Evolutionary conservation across 2,797 vertebrate genomes (phyloP), one percentile per base, ranked within the genome.

Genomic region (Philypnodon macrostomus): DNA sequence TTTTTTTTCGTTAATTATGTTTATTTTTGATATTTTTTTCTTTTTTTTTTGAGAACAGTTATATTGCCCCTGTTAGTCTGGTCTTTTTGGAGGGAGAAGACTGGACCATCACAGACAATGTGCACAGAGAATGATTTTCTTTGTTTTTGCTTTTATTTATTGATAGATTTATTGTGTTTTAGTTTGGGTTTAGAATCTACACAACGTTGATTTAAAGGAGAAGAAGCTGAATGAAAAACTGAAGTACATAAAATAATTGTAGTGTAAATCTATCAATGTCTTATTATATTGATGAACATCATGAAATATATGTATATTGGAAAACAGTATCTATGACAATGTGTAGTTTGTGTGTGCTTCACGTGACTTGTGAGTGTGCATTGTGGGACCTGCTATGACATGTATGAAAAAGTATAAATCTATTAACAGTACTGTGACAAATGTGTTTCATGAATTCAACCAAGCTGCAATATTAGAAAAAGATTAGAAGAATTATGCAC

Each of bases 241-340:
- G 78, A 89, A 85, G 79, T 90, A 85, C 85, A 89, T 87, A 78
- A 84, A 87, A 83, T 85, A 86, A 87, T 83, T 89, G 86, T 90
- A 85, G 87, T 88, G 87, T 86, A 89, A 89, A 90, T 88, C 86
- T 87, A 86, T 91, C 86, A 90, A 87, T 91, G 90, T 91, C 87
- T 90, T 89, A 89, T 88, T 90, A 90, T 91, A 89, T 85, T 87
- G 88, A 90, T 89, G 86, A 91, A 88, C 86, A 90, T 91, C 85
- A 89, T 88, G 86, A 90, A 85, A 89, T 87, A 90, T 88, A 88
- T 88, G 87, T 88, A 87, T 87, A 89, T 86, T 87, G 85, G 84
- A 86, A 87, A 90, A 89, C 68, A 71, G 77, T 83, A 78, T 78
- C 82, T 77, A 80, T 84, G 83, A 84, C 70, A 79, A 34, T 34